Conservation (phyloP, 2,113 vertebrate species). For the Menura novaehollandiae region DNA sequence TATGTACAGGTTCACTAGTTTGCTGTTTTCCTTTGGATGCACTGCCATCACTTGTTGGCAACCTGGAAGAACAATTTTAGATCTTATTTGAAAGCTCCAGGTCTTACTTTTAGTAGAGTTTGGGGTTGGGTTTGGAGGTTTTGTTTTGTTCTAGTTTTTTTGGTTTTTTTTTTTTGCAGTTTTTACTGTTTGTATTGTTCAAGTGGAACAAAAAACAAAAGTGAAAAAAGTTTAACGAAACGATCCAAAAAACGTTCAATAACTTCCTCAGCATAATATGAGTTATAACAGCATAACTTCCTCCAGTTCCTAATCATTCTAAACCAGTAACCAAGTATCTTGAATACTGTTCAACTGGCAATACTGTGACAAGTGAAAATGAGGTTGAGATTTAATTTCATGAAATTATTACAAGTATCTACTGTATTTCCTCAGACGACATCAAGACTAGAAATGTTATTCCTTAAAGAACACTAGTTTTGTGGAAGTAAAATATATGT, state of each 20-base stretch:
- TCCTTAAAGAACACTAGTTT: neutral
- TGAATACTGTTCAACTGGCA: neutral
- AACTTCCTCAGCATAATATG: too few relatives aligned
- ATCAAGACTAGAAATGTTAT: neutral
- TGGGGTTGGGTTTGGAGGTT: neutral
- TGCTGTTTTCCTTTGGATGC: slow-evolving; percentile 96
- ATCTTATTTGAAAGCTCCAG: neutral
- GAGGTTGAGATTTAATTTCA: neutral
- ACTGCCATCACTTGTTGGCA: slow-evolving; percentile 95
- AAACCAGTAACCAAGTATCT: neutral
- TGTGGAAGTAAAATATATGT: neutral
- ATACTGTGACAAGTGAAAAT: neutral
- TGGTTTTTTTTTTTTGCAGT: neutral
- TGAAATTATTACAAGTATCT: neutral
- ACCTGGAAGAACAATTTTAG: slow-evolving; percentile 69
- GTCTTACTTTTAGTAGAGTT: neutral
- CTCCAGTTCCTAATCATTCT: neutral
- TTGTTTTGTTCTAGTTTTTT: neutral
- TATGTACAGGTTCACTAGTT: slow-evolving; percentile 95
- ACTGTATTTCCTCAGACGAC: neutral
- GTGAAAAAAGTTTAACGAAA: neutral
- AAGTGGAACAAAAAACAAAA: neutral
- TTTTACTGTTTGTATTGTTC: neutral
- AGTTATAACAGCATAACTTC: neutral
- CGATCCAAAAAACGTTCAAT: neutral